Evolutionary conservation across 2,888 invertebrate genomes (phyloP).

Genomic region (Sinodicranocentrus sp.): DNA sequence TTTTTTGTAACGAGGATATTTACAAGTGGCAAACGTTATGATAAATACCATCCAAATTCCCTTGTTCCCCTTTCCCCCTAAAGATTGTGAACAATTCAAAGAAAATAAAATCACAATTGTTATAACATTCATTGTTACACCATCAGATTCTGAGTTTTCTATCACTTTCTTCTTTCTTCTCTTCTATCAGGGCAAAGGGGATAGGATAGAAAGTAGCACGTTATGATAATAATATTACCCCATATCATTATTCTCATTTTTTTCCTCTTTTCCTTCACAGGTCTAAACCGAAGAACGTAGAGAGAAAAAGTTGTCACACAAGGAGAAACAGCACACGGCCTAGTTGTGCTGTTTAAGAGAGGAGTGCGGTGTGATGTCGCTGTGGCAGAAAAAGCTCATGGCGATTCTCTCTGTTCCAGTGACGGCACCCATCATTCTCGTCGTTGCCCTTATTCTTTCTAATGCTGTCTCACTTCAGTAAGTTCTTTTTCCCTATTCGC

Average conservation of each 20-base stretch:
- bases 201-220: slow-evolving; percentile 11
- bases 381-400: too few species aligned
- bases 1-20: too few species aligned
- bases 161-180: too few species aligned
- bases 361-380: slow-evolving; percentile 28
- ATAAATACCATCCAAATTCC: not conserved
- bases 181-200: not conserved
- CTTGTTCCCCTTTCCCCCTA: not conserved
- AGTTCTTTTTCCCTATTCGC: slow-evolving; percentile 50
- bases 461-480: too few species aligned
- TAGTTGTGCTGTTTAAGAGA: slow-evolving; percentile 58
- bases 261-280: slow-evolving; percentile 44
- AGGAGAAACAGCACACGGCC: slow-evolving; percentile 61
- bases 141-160: too few species aligned
- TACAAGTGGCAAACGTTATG: too few species aligned
- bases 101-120: too few species aligned
- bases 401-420: too few species aligned
- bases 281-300: slow-evolving; percentile 6
- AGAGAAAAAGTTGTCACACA: slow-evolving; percentile 23
- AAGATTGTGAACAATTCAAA: too few species aligned
- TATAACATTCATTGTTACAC: too few species aligned
- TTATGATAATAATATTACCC: slow-evolving; percentile 55
- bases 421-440: too few species aligned
- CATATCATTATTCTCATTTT: slow-evolving; percentile 8
- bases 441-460: too few species aligned